Percentiles rank a stretch among this genome's conserved stretches.
Conservation (phyloP, 2,797 vertebrate genomes). For the Arrhamphus sclerolepis region DNA sequence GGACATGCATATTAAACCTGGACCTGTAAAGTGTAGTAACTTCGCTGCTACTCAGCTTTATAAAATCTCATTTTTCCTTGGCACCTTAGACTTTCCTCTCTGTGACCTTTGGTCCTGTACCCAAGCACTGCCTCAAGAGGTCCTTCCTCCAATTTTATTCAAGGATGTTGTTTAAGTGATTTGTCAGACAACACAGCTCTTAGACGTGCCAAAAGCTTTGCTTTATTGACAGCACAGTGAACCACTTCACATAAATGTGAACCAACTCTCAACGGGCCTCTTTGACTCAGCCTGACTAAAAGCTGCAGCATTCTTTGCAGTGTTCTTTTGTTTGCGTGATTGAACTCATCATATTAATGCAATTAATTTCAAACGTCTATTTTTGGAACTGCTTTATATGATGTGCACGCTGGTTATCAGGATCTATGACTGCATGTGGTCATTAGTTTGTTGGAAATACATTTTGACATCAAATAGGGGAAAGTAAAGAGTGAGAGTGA, state of each 20-base stretch:
- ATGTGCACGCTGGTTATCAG: constrained; percentile 42
- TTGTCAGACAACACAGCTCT: constrained; percentile 66
- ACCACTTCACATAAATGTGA: constrained; percentile 41
- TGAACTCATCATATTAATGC: constrained; percentile 59
- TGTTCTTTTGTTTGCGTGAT: constrained; percentile 58
- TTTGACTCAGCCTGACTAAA: constrained; percentile 59
- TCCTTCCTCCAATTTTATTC: constrained; percentile 28
- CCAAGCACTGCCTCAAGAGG: constrained; percentile 46
- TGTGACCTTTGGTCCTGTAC: constrained; percentile 29
- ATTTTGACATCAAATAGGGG: constrained; percentile 35
- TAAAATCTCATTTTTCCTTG: constrained; percentile 52
- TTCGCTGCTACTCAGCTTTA: constrained; percentile 42
- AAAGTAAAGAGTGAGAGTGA: constrained; percentile 17
- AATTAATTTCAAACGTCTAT: constrained; percentile 61
- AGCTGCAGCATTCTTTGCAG: constrained; percentile 43
- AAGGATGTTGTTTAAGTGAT: constrained; percentile 58
- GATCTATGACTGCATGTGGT: constrained; percentile 41
- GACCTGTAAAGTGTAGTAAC: constrained; percentile 48
- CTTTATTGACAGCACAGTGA: constrained; percentile 45
- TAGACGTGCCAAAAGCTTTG: constrained; percentile 77
- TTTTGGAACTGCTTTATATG: constrained; percentile 58
- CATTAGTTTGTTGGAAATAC: constrained; percentile 47
- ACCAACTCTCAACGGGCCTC: constrained; percentile 35
- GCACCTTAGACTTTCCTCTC: constrained; percentile 62
- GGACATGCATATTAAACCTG: constrained; percentile 19